phyloP scores from a whole-genome alignment of 2,888 invertebrate species.

The Amblyjoppa proteus region DNA sequence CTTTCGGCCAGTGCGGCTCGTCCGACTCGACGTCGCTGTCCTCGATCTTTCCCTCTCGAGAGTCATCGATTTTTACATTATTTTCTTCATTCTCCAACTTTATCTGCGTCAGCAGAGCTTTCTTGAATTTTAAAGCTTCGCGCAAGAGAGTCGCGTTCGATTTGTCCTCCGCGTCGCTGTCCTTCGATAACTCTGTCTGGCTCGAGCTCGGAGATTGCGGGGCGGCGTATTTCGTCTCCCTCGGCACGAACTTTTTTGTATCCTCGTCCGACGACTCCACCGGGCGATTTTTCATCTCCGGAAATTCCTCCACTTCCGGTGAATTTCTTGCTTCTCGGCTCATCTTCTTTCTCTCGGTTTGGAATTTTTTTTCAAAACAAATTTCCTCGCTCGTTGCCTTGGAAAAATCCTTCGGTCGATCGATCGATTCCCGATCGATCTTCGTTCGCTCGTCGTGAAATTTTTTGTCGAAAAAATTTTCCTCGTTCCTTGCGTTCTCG shows the following conservation, averaged over 20 bases:
- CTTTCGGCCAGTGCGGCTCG: slow-evolving; percentile 31
- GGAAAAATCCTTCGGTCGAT: background rate
- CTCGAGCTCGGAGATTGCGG: slow-evolving; percentile 65
- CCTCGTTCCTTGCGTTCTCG: background rate
- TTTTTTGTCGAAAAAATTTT: background rate
- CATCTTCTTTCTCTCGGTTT: background rate
- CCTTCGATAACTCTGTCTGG: slow-evolving; percentile 70
- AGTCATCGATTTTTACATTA: background rate
- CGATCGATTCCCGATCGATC: background rate
- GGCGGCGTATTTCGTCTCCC: slow-evolving; percentile 67
- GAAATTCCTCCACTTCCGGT: background rate
- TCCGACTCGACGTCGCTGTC: slow-evolving; percentile 55
- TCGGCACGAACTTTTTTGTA: slow-evolving; percentile 8
- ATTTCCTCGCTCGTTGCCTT: background rate
- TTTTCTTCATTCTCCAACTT: slow-evolving; percentile 63
- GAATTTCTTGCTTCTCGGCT: background rate
- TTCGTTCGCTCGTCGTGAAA: slow-evolving; percentile 5
- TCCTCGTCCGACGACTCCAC: background rate
- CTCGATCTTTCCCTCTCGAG: slow-evolving; percentile 18
- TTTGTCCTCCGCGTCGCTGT: slow-evolving; percentile 73
- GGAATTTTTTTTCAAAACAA: background rate
- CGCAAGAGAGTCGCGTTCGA: slow-evolving; percentile 73
- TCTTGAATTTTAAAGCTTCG: slow-evolving; percentile 75
- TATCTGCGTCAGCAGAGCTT: slow-evolving; percentile 71
- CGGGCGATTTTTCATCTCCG: background rate